These are phyloP conservation scores for Leptura quadrifasciata DNA, from an alignment of 2,888 invertebrate species.

Conservation along the genomic window DNA sequence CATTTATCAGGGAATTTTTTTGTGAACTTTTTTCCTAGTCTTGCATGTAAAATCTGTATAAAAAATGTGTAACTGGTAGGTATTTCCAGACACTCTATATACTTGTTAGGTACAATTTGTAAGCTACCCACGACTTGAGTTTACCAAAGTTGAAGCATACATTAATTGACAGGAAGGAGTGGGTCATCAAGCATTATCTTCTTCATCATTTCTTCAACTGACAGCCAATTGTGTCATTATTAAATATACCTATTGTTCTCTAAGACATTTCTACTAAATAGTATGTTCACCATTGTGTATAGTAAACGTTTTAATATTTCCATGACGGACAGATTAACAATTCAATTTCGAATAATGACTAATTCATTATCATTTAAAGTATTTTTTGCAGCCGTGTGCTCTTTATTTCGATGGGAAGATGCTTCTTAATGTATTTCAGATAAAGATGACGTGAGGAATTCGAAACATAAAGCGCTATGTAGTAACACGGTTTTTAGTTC, in stretches of 20 bases:
- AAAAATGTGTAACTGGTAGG: no score
- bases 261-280: slow-evolving; percentile 13
- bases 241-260: slow-evolving; percentile 42
- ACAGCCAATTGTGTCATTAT: slow-evolving; percentile 36
- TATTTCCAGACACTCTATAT: no score
- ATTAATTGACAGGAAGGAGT: slow-evolving; percentile 32
- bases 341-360: slow-evolving; percentile 31
- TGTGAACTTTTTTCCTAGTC: no score
- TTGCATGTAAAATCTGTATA: no score
- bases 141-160: neutral
- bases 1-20: no score
- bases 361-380: slow-evolving; percentile 29
- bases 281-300: slow-evolving; percentile 18
- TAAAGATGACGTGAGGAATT: slow-evolving; percentile 19
- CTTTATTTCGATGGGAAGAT: slow-evolving; percentile 9
- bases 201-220: slow-evolving; percentile 32
- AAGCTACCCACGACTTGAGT: neutral
- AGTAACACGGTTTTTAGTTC: slow-evolving; percentile 24
- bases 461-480: slow-evolving; percentile 21
- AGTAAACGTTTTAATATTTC: neutral
- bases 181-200: slow-evolving; percentile 36
- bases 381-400: slow-evolving; percentile 21
- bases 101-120: neutral
- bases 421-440: slow-evolving; percentile 4
- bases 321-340: slow-evolving; percentile 24